These are phyloP conservation scores for Cephus runcator DNA, from an alignment of 2,888 invertebrate species.

Conservation along the genomic window DNA sequence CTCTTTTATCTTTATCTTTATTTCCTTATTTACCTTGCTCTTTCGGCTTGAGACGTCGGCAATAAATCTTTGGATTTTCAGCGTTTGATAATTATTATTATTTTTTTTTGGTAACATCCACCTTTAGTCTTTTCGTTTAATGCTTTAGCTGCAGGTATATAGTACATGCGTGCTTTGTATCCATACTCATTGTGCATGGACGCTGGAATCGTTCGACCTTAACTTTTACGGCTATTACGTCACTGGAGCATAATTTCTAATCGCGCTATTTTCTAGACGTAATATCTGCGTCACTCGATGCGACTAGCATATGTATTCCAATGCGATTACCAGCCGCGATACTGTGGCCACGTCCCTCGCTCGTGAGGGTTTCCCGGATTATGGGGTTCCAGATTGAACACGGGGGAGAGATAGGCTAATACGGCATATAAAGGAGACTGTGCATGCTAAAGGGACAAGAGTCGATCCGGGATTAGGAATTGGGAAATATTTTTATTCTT, in stretches of 20 bases:
- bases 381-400: background rate
- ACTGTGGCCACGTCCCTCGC: background rate
- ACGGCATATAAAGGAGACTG: background rate
- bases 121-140: background rate
- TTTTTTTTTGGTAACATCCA: background rate
- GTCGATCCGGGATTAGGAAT: background rate
- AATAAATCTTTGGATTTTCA: background rate
- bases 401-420: background rate
- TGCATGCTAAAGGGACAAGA: background rate
- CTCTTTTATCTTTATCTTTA: background rate
- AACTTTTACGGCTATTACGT: background rate
- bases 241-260: background rate
- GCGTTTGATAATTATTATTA: background rate
- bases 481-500: background rate
- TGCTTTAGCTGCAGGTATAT: background rate
- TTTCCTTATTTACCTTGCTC: background rate
- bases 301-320: background rate
- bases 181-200: background rate
- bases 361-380: background rate
- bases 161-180: background rate
- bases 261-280: background rate
- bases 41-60: background rate
- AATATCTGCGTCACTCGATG: background rate
- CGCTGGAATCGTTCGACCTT: background rate
- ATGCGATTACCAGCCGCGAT: background rate